A percentile compares a stretch with the other conserved stretches of the same genome.
Conservation (phyloP, 2,113 vertebrate genomes). For the Percina caprodes region DNA sequence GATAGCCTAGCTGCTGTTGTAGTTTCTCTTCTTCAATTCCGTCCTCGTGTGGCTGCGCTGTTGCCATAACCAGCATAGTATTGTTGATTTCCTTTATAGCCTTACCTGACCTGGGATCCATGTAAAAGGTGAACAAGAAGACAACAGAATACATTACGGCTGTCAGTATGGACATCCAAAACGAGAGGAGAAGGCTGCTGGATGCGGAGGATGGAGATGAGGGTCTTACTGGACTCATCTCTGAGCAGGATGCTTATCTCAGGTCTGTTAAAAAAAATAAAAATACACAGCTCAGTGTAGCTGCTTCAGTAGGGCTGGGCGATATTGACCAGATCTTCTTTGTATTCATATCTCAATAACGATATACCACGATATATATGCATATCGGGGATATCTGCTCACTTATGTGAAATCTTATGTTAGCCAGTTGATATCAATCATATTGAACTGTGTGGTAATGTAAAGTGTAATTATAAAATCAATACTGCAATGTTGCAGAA, state of each 20-base stretch:
- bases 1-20: no score
- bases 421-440: no score
- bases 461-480: no score
- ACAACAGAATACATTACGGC: not conserved
- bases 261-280: slow-evolving; percentile 66
- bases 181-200: slow-evolving; percentile 78
- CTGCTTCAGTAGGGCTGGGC: no score
- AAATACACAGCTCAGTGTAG: not conserved
- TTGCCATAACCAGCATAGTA: no score
- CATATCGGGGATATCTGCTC: no score
- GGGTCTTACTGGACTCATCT: slow-evolving; percentile 45
- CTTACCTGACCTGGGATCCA: not conserved
- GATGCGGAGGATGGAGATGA: slow-evolving; percentile 58
- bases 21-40: fast-evolving
- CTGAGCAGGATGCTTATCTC: slow-evolving; percentile 78
- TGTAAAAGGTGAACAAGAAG: not conserved
- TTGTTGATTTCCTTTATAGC: fast-evolving
- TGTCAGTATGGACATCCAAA: slow-evolving; percentile 72
- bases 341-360: no score
- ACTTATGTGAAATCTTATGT: no score
- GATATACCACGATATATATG: no score
- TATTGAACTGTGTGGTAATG: no score
- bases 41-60: not conserved
- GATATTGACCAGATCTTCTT: no score
- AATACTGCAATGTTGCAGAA: no score